A percentile compares a stretch with the other conserved stretches of the same genome.
Conservation (phyloP, 2,888 invertebrate species). For the Polietes domitor region DNA sequence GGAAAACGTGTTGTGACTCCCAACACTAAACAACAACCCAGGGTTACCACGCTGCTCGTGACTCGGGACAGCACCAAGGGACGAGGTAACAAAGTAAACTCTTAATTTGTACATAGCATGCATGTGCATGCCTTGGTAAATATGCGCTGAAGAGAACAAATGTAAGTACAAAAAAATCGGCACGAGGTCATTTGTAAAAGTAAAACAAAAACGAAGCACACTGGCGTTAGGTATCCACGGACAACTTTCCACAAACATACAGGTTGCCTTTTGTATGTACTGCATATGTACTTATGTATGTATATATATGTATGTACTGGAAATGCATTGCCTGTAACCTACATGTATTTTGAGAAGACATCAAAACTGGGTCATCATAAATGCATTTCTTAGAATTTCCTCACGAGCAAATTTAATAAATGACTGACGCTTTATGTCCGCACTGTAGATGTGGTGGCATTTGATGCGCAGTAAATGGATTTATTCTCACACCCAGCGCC, state of each 20-base stretch:
- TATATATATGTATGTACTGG: neutral
- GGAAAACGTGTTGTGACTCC: constrained; percentile 23
- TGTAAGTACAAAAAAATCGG: constrained; percentile 44
- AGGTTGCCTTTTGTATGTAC: neutral
- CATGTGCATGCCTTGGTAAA: constrained; percentile 26
- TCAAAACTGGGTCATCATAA: constrained; percentile 45
- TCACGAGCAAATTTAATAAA: neutral
- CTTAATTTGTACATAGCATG: constrained; percentile 8
- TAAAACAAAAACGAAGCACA: constrained; percentile 28
- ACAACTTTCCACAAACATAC: constrained; percentile 28
- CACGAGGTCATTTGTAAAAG: constrained; percentile 59
- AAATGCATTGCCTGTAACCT: constrained; percentile 33
- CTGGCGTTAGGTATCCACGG: constrained; percentile 20
- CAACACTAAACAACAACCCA: neutral
- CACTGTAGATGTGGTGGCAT: neutral
- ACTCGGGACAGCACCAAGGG: neutral
- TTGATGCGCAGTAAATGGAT: neutral
- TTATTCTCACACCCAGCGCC: neutral
- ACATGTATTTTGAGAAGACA: constrained; percentile 11
- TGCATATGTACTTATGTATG: constrained; percentile 3
- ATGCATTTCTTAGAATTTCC: neutral
- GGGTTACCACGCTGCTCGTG: neutral
- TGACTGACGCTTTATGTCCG: neutral
- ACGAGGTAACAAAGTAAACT: constrained; percentile 12
- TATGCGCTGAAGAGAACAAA: constrained; percentile 10